Evolutionary conservation across 1,140 invertebrate species (phyloP).

Genomic region (Glomeris maerens): DNA sequence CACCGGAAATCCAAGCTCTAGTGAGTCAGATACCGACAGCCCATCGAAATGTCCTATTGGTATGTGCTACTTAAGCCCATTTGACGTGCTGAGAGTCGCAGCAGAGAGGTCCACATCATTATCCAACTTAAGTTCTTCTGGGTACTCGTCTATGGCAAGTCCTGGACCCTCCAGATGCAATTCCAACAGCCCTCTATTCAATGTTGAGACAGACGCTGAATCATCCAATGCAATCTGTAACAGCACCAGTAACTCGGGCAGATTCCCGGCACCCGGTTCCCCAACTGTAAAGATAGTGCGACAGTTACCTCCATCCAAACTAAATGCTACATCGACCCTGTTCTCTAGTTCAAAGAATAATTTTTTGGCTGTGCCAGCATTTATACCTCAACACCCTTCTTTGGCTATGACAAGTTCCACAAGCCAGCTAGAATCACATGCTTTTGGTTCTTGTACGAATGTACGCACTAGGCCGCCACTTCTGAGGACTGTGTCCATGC

Average conservation of each 20-base stretch:
- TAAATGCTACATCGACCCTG: conserved; percentile 36
- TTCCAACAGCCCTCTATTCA: conserved; percentile 56
- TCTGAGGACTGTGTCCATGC: neutral
- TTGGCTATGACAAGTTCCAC: conserved; percentile 7
- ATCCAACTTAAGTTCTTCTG: conserved; percentile 61
- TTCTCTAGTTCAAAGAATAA: too few species aligned
- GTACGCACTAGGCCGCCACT: neutral
- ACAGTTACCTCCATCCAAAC: conserved; percentile 26
- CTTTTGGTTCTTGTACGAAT: conserved; percentile 17
- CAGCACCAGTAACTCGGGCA: neutral
- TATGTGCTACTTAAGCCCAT: conserved; percentile 58
- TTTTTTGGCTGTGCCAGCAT: too few species aligned
- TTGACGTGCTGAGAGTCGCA: conserved; percentile 48
- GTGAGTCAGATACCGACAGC: conserved; percentile 50
- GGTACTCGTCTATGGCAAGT: conserved; percentile 66
- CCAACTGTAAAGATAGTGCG: neutral
- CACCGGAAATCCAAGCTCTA: conserved; percentile 53
- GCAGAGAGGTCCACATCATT: conserved; percentile 53
- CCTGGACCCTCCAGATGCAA: conserved; percentile 58
- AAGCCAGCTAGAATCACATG: conserved; percentile 27
- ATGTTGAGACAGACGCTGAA: conserved; percentile 42
- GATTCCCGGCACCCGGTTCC: neutral
- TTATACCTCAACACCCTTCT: conserved; percentile 21
- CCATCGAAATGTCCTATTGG: conserved; percentile 28
- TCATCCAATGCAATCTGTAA: neutral